Base-by-base conservation (phyloP, 2,797 vertebrate genomes). In the Coranthus polyacanthus region DNA sequence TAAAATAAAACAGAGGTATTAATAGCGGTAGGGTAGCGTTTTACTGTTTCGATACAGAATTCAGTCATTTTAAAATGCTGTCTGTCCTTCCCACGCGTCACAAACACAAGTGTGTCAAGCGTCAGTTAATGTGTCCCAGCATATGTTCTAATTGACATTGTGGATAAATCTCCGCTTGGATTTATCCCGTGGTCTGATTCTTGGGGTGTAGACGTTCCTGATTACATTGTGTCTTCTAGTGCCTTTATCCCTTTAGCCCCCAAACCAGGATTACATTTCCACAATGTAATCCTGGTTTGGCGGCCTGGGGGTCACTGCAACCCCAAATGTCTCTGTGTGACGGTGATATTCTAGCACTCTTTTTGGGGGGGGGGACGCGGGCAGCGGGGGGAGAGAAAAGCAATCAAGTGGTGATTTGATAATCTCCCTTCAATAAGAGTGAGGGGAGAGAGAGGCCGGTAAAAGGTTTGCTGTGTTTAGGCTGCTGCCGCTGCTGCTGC, bases 231-330 rank as follows among this genome's bases (percentile, higher is more conserved):
- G 70, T 85, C 74, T 78, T 84, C 63, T 67, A 59, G 41, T 64
- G 68, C 75, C 69, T 84, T 89, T 81, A 91, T 89, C 82, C 75
- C 66, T 79, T 88, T 62, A 88, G 70, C 66, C 75, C 75, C 69
- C 81, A 81, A 80, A 86, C 83, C 59, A 78, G 80, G 89, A 90
- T 92, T 92, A 91, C 77, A 84, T 73, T 78, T 67, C 62, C 57
- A 52, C 68, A 68, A 52, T 77, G 72, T 86, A 89, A 90, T 89
- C 78, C 69, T 10, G 10, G 63, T 60, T 71, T 70, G 51, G 29
- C 6, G 16, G 66, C 82, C 61, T 16, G 64, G 20, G 58, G 78
- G 62, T 78, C 77, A 79, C 58, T 24, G 17, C 62, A 54, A 55
- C 77, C 74, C 61, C 55, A 68, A 70, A 84, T 50, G 59, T 85